Conservation (phyloP, 2,797 vertebrate species). For the Okamejei kenojei region DNA sequence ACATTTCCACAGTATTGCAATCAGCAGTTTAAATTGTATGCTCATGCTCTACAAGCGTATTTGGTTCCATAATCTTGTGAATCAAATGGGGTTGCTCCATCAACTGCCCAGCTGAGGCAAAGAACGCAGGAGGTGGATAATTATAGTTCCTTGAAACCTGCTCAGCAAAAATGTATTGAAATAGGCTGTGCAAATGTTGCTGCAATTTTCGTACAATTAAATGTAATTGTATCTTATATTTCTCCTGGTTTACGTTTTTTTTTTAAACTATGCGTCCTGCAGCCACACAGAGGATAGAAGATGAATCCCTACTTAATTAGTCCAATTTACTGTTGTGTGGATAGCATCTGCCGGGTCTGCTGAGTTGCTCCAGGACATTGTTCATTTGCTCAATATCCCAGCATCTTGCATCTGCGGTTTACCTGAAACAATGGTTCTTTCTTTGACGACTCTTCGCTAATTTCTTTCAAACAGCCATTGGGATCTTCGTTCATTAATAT, state of each 20-base stretch:
- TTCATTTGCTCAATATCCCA: too few species aligned
- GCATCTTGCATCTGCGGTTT: not conserved
- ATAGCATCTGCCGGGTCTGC: too few species aligned
- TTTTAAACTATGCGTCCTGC: not conserved
- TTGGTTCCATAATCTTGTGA: not conserved
- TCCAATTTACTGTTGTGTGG: not conserved
- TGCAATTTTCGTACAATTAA: constrained; percentile 11
- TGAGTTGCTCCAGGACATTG: too few species aligned
- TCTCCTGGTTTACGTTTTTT: not conserved
- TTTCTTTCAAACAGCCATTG: constrained; percentile 27
- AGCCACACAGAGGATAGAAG: not conserved
- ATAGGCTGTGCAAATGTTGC: not conserved
- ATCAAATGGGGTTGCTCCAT: not conserved
- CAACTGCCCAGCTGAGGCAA: not conserved
- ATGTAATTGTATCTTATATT: not conserved
- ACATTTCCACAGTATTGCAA: not conserved
- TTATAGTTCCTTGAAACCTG: not conserved
- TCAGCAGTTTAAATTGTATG: not conserved
- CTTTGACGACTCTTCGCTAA: constrained; percentile 6
- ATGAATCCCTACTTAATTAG: not conserved
- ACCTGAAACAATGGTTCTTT: constrained; percentile 27
- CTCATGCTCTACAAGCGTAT: not conserved
- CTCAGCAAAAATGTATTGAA: not conserved
- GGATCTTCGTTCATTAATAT: constrained; percentile 17
- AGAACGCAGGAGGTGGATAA: not conserved